Conservation (phyloP, 2,888 invertebrate species). For the Chaetoderma sp. region DNA sequence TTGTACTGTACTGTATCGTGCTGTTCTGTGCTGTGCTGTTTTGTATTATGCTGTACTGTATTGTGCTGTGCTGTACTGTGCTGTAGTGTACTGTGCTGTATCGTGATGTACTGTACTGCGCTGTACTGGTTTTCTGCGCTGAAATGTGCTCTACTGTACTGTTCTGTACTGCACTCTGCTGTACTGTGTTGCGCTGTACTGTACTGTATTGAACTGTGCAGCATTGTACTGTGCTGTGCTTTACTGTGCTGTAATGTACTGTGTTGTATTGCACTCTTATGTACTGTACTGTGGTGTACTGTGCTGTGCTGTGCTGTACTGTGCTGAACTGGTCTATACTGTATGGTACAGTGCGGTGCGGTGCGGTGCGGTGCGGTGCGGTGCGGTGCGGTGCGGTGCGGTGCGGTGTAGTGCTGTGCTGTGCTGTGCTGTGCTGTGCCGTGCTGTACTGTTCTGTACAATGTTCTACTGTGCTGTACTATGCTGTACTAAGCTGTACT, state of each 20-base stretch:
- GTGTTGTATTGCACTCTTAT: slow-evolving; percentile 28
- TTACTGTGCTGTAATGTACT: slow-evolving; percentile 24
- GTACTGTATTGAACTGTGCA: slow-evolving; percentile 26
- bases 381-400: too few relatives aligned
- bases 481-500: slow-evolving; percentile 16
- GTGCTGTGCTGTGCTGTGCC: too few relatives aligned
- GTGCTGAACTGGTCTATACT: slow-evolving; percentile 30
- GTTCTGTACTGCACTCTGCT: slow-evolving; percentile 21
- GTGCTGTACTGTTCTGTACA: not conserved
- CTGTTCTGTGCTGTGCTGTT: slow-evolving; percentile 26
- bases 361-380: too few relatives aligned
- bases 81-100: slow-evolving; percentile 31
- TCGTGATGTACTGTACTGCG: slow-evolving; percentile 29
- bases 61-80: slow-evolving; percentile 31
- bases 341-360: slow-evolving; percentile 23
- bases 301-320: slow-evolving; percentile 30
- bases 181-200: slow-evolving; percentile 24
- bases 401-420: too few relatives aligned
- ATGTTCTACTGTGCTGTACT: slow-evolving; percentile 18
- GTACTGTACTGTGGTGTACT: slow-evolving; percentile 31
- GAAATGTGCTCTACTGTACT: slow-evolving; percentile 25
- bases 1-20: slow-evolving; percentile 25
- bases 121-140: slow-evolving; percentile 24
- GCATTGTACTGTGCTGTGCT: slow-evolving; percentile 19
- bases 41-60: slow-evolving; percentile 30